Conservation (phyloP, 2,888 invertebrate genomes). For the Oscheius sp. region DNA sequence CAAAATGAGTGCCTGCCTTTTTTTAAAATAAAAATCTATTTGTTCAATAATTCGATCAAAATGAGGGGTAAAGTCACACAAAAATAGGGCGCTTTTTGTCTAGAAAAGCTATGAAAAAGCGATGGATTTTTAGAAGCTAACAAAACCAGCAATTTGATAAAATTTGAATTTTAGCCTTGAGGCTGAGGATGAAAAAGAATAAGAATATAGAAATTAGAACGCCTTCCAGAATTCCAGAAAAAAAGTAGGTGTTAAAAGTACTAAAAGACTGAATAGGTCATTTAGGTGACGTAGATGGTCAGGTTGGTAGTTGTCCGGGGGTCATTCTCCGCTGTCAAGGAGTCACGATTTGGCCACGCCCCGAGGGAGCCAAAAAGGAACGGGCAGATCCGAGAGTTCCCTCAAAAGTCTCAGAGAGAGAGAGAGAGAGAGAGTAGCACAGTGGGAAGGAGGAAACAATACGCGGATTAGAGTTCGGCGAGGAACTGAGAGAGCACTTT, state of each 20-base stretch:
- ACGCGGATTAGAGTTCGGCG: too few relatives aligned
- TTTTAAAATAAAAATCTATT: not conserved
- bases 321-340: conserved; percentile 12
- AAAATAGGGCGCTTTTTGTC: too few relatives aligned
- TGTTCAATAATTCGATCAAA: not conserved
- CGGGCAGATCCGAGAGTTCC: not conserved
- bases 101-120: too few relatives aligned
- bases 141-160: too few relatives aligned
- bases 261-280: not conserved
- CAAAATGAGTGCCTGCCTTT: not conserved
- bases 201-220: too few relatives aligned
- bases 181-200: not conserved
- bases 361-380: not conserved
- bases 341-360: conserved; percentile 23
- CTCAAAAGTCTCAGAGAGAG: conserved; percentile 1
- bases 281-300: not conserved
- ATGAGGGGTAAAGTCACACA: too few relatives aligned
- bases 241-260: not conserved
- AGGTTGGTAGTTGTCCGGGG: conserved; percentile 1
- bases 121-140: too few relatives aligned
- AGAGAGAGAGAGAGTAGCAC: not conserved
- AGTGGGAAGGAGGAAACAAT: conserved; percentile 1
- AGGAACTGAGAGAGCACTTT: too few relatives aligned
- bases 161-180: too few relatives aligned
- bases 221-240: too few relatives aligned